Evolutionary conservation across 1,140 invertebrate species (phyloP).

Genomic region (Ganaspis sp.): DNA sequence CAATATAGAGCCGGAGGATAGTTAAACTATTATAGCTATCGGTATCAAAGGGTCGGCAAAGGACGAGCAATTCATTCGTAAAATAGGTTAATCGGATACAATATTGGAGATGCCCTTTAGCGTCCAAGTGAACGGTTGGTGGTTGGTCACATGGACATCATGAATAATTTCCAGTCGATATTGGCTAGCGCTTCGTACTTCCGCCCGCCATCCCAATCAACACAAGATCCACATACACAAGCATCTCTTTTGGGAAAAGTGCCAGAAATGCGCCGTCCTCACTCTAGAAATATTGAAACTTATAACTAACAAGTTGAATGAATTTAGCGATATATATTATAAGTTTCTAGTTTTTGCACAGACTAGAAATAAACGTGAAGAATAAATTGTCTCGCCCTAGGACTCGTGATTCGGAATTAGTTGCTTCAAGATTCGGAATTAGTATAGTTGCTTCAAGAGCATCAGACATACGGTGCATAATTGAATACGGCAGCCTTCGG

Average conservation of each 20-base stretch:
- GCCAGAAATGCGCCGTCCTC: not conserved
- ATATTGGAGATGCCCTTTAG: conserved; percentile 15
- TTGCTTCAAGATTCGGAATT: too few species aligned
- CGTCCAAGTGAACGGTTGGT: conserved; percentile 13
- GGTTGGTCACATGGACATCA: conserved; percentile 37
- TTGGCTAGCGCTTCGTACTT: conserved; percentile 32
- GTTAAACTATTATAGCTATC: conserved; percentile 27
- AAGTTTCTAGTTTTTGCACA: too few species aligned
- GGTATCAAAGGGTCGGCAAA: conserved; percentile 30
- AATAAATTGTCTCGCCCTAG: not conserved
- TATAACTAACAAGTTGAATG: too few species aligned
- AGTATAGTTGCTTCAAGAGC: not conserved
- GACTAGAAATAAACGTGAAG: too few species aligned
- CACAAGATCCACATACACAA: not conserved
- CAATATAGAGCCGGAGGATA: conserved; percentile 12
- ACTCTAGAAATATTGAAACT: not conserved
- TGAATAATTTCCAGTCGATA: conserved; percentile 46
- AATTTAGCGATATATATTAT: too few species aligned
- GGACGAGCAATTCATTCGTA: conserved; percentile 50
- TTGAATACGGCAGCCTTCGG: conserved; percentile 48
- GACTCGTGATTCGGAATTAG: not conserved
- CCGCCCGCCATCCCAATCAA: conserved; percentile 40
- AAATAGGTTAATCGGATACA: conserved; percentile 65
- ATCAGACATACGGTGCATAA: conserved; percentile 58
- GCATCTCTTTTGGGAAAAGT: not conserved